Evolutionary conservation across 2,888 invertebrate species (phyloP).

Genomic region (Atethmia centrago): DNA sequence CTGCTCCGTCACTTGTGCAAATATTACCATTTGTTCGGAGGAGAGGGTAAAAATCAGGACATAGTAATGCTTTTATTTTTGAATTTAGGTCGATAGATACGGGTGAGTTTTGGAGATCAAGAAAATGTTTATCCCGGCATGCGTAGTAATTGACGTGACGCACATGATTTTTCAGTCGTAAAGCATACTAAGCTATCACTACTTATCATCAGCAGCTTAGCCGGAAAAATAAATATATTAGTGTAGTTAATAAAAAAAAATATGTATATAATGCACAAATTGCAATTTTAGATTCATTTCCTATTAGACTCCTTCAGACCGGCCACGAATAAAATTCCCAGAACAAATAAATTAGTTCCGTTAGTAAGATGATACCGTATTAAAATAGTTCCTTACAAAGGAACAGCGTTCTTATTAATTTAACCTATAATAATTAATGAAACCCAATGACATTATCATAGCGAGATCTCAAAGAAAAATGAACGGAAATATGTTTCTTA

Average conservation of each 20-base stretch:
- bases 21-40: constrained; percentile 53
- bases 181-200: background rate
- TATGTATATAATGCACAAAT: background rate
- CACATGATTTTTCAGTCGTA: background rate
- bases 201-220: background rate
- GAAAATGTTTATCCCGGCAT: too few species aligned
- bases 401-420: constrained; percentile 42
- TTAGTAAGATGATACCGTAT: background rate
- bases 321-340: background rate
- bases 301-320: background rate
- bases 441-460: constrained; percentile 28
- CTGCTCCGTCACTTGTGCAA: constrained; percentile 50
- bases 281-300: background rate
- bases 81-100: background rate
- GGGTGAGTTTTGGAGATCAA: background rate
- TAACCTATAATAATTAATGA: constrained; percentile 46
- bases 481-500: constrained; percentile 65
- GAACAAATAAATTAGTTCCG: constrained; percentile 10
- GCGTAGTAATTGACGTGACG: background rate
- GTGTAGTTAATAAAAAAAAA: background rate
- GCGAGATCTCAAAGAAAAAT: constrained; percentile 58
- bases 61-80: constrained; percentile 22
- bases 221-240: background rate
- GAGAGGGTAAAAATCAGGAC: constrained; percentile 48
- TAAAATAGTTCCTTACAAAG: constrained; percentile 33